Evolutionary conservation across 2,888 invertebrate genomes (phyloP).

Genomic region (Dolichopus griseipennis): DNA sequence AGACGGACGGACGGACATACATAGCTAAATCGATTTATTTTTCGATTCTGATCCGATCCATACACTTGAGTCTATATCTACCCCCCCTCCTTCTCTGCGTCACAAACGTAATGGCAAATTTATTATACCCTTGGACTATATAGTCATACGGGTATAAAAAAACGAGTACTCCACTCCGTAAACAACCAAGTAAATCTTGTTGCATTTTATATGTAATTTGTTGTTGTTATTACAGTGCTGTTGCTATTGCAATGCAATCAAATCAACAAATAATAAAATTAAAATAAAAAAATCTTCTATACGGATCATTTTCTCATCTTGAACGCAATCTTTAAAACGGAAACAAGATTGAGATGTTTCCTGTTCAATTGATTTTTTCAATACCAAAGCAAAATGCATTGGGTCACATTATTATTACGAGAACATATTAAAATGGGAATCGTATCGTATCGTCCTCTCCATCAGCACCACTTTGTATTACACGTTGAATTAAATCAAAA

Average conservation of each 20-base stretch:
- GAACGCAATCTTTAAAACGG: background rate
- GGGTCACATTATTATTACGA: background rate
- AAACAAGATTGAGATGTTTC: slow-evolving; percentile 9
- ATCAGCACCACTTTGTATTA: background rate
- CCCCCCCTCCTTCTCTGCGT: too few relatives aligned
- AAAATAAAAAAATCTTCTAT: background rate
- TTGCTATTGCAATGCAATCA: background rate
- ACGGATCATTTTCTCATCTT: background rate
- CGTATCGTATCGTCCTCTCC: background rate
- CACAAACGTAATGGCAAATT: too few relatives aligned
- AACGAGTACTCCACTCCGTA: too few relatives aligned
- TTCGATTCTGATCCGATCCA: too few relatives aligned
- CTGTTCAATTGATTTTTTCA: slow-evolving; percentile 9
- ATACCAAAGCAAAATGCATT: background rate
- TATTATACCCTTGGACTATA: too few relatives aligned
- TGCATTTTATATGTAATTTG: background rate
- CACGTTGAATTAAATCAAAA: too few relatives aligned
- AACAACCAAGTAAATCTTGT: background rate
- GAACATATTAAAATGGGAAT: too few relatives aligned
- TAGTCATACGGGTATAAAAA: too few relatives aligned
- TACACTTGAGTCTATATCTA: too few relatives aligned
- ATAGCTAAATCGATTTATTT: too few relatives aligned
- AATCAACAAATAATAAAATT: too few relatives aligned
- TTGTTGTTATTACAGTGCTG: background rate
- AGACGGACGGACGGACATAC: too few relatives aligned